phyloP scores from a whole-genome alignment of 2,113 vertebrate genomes.

The Boleophthalmus pectinirostris region DNA sequence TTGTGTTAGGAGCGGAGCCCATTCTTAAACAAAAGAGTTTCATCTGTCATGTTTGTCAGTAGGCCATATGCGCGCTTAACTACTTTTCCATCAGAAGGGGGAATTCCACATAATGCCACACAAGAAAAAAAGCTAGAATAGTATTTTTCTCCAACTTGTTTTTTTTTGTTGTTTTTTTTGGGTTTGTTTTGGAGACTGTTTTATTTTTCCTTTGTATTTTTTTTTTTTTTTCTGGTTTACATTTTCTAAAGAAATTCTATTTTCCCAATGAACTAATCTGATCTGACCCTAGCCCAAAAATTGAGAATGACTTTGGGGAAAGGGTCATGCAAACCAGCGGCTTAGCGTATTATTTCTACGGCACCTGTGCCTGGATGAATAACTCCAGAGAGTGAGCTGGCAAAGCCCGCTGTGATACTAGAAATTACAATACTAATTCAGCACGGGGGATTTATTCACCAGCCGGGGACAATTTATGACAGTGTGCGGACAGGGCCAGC shows the following conservation, averaged over 20 bases:
- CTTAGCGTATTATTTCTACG: conserved; percentile 70
- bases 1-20: conserved; percentile 62
- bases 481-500: conserved; percentile 31
- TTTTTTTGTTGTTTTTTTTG: too few relatives aligned
- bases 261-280: neutral
- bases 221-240: neutral
- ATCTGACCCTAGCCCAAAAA: conserved; percentile 60
- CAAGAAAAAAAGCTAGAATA: neutral
- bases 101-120: conserved; percentile 40
- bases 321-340: conserved; percentile 61
- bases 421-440: conserved; percentile 78
- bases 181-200: too few relatives aligned
- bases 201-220: neutral
- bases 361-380: conserved; percentile 73
- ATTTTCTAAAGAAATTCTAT: neutral
- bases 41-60: conserved; percentile 68
- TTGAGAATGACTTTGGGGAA: conserved; percentile 51
- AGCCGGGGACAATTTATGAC: conserved; percentile 69
- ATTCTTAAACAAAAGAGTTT: conserved; percentile 70
- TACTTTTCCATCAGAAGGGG: conserved; percentile 52
- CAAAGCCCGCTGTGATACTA: conserved; percentile 63
- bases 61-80: conserved; percentile 65
- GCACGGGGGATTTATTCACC: conserved; percentile 66
- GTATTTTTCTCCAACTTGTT: neutral
- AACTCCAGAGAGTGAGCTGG: conserved; percentile 62